Conservation (phyloP, 1,140 invertebrate genomes). For the Episyrphus balteatus region DNA sequence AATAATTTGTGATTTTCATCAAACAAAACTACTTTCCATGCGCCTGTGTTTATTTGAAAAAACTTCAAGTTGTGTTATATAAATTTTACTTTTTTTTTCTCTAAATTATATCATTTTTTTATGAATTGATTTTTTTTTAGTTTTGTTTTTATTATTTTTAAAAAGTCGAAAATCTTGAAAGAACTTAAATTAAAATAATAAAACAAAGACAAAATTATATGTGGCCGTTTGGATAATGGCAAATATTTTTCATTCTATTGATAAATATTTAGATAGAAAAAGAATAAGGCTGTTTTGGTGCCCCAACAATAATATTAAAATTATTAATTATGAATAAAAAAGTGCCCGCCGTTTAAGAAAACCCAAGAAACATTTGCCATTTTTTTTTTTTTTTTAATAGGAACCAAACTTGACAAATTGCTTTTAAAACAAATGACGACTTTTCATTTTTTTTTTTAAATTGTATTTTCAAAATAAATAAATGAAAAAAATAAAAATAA, state of each 20-base stretch:
- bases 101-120: not conserved
- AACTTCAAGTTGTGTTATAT: not conserved
- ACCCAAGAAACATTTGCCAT: no score
- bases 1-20: not conserved
- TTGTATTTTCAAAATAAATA: not conserved
- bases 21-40: not conserved
- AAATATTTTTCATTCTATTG: conserved; percentile 25
- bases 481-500: not conserved
- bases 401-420: no score
- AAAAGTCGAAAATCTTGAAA: conserved; percentile 12
- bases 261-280: conserved; percentile 37
- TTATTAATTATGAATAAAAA: no score
- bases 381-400: no score
- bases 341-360: no score
- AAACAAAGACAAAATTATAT: conserved; percentile 6
- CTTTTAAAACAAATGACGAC: no score
- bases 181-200: conserved; percentile 3
- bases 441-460: not conserved
- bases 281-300: conserved; percentile 51
- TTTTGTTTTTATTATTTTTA: not conserved
- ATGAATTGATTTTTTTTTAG: not conserved
- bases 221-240: conserved; percentile 15
- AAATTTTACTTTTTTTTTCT: not conserved
- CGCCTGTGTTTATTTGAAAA: not conserved
- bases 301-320: conserved; percentile 20